A percentile compares a stretch with the other conserved stretches of the same genome.
Evolutionary conservation across 1,140 invertebrate species (phyloP).

Genomic region (Drosophila guanche): DNA sequence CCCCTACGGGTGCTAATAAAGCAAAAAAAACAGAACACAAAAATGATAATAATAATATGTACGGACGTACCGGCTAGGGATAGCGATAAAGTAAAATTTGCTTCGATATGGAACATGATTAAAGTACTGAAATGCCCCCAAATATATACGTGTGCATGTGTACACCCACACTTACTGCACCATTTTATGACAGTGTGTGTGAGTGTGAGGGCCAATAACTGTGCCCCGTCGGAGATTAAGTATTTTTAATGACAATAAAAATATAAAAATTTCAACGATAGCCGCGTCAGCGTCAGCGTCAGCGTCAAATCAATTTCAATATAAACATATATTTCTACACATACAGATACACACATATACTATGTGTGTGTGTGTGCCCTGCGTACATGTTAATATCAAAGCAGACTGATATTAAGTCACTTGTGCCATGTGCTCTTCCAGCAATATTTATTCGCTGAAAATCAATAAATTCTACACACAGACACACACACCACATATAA

Average conservation of each 20-base stretch:
- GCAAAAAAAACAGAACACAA: slow-evolving; percentile 53
- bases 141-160: neutral
- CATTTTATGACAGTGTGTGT: slow-evolving; percentile 26
- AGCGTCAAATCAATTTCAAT: slow-evolving; percentile 78
- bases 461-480: slow-evolving; percentile 63
- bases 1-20: slow-evolving; percentile 80
- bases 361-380: slow-evolving; percentile 25
- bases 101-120: slow-evolving; percentile 78
- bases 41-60: slow-evolving; percentile 66
- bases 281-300: slow-evolving; percentile 46
- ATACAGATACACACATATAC: neutral
- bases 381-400: slow-evolving; percentile 45
- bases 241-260: slow-evolving; percentile 81
- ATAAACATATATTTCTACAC: slow-evolving; percentile 41
- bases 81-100: slow-evolving; percentile 78
- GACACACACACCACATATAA: slow-evolving; percentile 25
- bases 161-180: slow-evolving; percentile 4
- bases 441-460: slow-evolving; percentile 63
- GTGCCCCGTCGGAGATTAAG: slow-evolving; percentile 70
- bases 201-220: slow-evolving; percentile 59
- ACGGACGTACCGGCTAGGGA: slow-evolving; percentile 23
- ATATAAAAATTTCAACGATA: slow-evolving; percentile 81
- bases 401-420: slow-evolving; percentile 55
- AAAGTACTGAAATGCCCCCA: slow-evolving; percentile 49
- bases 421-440: slow-evolving; percentile 57